A percentile compares a stretch with the other conserved stretches of the same genome.
Conservation (phyloP, 2,797 vertebrate genomes). For the Acrocephalus scirpaceus region DNA sequence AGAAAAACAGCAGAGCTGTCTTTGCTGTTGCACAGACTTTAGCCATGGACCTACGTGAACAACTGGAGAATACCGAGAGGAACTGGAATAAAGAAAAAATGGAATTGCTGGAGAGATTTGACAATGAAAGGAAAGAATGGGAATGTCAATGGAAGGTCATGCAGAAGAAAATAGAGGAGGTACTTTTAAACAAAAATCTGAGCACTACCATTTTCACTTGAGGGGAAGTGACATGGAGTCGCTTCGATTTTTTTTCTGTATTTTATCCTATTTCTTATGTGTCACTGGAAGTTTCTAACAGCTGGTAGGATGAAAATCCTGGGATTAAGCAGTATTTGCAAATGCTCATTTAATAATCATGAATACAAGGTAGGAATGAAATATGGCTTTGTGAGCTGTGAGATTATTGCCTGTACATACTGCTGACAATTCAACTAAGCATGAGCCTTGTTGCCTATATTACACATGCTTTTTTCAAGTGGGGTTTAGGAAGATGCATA, state of each 20-base stretch:
- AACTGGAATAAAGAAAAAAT: constrained; percentile 91
- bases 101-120: constrained; percentile 92
- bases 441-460: neutral
- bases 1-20: constrained; percentile 79
- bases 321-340: neutral
- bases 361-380: neutral
- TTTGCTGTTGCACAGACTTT: constrained; percentile 78
- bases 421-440: neutral
- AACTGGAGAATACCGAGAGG: constrained; percentile 86
- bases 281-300: neutral
- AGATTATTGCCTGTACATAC: neutral
- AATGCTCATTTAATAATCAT: neutral
- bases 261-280: neutral
- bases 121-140: constrained; percentile 94
- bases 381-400: neutral
- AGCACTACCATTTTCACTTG: neutral
- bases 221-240: neutral
- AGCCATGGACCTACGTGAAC: constrained; percentile 89
- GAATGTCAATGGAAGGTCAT: constrained; percentile 94
- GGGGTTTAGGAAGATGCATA: neutral
- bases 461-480: neutral
- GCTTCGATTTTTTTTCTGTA: neutral
- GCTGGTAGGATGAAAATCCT: neutral
- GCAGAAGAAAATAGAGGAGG: constrained; percentile 97
- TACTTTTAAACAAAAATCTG: constrained; percentile 62